These are phyloP conservation scores for Gymnocypris eckloni DNA, from an alignment of 2,797 vertebrate species.

Conservation along the genomic window DNA sequence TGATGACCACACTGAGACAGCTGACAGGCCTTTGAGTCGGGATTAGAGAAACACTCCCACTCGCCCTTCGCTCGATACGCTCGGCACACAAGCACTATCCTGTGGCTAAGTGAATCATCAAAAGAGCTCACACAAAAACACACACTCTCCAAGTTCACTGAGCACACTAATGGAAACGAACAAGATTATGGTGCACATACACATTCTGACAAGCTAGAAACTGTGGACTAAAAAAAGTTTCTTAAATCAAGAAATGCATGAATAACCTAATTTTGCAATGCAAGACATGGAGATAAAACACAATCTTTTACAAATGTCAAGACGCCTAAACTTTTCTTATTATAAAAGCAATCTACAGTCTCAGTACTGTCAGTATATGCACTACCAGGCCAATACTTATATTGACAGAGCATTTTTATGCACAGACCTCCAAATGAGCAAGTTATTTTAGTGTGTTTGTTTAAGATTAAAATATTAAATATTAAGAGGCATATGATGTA, in stretches of 20 bases:
- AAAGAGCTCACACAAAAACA: slow-evolving; percentile 38
- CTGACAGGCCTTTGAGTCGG: slow-evolving; percentile 48
- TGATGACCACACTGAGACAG: slow-evolving; percentile 39
- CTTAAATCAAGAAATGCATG: neutral
- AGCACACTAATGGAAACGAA: slow-evolving; percentile 21
- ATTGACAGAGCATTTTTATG: neutral
- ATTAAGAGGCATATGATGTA: neutral
- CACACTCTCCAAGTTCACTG: slow-evolving; percentile 27
- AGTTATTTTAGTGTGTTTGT: neutral
- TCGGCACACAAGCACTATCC: neutral
- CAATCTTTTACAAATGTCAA: neutral
- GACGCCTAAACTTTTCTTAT: neutral
- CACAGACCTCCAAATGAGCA: neutral
- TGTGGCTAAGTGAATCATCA: slow-evolving; percentile 36
- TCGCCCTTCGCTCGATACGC: neutral
- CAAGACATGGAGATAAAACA: neutral
- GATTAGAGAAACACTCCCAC: slow-evolving; percentile 51
- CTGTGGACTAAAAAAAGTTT: neutral
- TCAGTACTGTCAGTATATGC: neutral
- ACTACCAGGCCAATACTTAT: neutral
- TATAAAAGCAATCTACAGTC: neutral
- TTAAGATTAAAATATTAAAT: neutral
- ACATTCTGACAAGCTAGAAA: neutral
- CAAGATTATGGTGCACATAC: neutral
- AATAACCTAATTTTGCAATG: neutral